phyloP scores from a whole-genome alignment of 1,140 invertebrate genomes.

The Drosophila lowei region DNA sequence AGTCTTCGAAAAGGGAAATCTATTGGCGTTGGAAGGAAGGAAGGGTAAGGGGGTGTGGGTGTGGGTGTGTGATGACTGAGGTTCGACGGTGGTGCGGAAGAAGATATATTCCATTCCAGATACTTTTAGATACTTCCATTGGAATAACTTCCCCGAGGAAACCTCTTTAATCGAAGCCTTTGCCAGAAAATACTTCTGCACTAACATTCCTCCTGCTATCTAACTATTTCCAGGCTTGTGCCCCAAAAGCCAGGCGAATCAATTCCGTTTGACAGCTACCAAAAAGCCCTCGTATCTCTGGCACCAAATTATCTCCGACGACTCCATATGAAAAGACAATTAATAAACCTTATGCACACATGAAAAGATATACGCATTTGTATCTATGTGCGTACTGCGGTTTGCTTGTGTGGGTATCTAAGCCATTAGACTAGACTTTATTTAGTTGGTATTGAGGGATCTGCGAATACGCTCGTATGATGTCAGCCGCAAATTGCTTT shows the following conservation, averaged over 20 bases:
- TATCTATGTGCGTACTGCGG: too few relatives aligned
- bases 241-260: background rate
- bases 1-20: conserved; percentile 41
- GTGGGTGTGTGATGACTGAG: too few relatives aligned
- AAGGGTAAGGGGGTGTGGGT: too few relatives aligned
- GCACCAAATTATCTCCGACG: conserved; percentile 55
- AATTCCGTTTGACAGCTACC: background rate
- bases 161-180: too few relatives aligned
- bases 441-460: conserved; percentile 31
- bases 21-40: conserved; percentile 13
- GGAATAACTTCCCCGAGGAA: too few relatives aligned
- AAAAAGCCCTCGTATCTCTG: conserved; percentile 30
- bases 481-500: conserved; percentile 78
- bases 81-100: too few relatives aligned
- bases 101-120: too few relatives aligned
- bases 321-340: conserved; percentile 55
- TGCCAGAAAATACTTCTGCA: too few relatives aligned
- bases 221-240: too few relatives aligned
- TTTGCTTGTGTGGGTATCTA: conserved; percentile 14
- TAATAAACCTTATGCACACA: conserved; percentile 45
- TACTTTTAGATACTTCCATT: too few relatives aligned
- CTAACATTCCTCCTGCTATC: too few relatives aligned
- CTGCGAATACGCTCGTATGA: conserved; percentile 54
- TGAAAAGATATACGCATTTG: too few relatives aligned
- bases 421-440: background rate